Conservation (phyloP, 2,888 invertebrate species). For the Mamestra brassicae region DNA sequence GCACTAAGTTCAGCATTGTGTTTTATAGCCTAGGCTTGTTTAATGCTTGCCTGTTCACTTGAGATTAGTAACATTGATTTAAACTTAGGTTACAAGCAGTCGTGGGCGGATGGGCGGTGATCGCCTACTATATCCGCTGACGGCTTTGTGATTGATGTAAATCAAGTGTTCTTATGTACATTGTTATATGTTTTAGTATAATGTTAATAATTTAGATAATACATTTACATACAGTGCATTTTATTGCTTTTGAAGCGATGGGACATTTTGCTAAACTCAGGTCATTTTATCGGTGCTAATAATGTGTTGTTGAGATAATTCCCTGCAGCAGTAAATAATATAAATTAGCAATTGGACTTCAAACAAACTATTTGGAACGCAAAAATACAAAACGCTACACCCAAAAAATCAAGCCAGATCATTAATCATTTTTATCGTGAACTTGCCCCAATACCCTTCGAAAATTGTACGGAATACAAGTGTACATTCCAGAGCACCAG, state of each 20-base stretch:
- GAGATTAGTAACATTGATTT: conserved; percentile 43
- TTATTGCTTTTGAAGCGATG: neutral
- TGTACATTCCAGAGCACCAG: conserved; percentile 8
- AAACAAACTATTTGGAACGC: neutral
- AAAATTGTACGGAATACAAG: conserved; percentile 24
- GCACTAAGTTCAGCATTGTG: conserved; percentile 14
- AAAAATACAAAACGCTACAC: neutral
- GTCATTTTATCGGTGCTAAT: neutral
- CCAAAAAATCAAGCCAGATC: neutral
- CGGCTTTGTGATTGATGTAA: conserved; percentile 69
- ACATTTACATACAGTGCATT: neutral
- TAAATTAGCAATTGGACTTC: neutral
- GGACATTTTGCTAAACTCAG: neutral
- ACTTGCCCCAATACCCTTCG: conserved; percentile 22
- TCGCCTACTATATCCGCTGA: conserved; percentile 76
- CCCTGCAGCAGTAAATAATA: no score
- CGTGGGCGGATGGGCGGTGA: conserved; percentile 66
- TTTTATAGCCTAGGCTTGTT: conserved; percentile 43
- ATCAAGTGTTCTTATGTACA: conserved; percentile 52
- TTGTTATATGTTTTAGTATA: conserved; percentile 10
- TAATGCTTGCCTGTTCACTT: conserved; percentile 28
- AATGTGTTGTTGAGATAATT: neutral
- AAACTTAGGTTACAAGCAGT: conserved; percentile 53
- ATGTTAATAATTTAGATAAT: conserved; percentile 7
- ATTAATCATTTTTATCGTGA: conserved; percentile 19